Evolutionary conservation across 1,140 invertebrate genomes (phyloP), one percentile per base, ranked within the genome.

Genomic region (Formica selysi): DNA sequence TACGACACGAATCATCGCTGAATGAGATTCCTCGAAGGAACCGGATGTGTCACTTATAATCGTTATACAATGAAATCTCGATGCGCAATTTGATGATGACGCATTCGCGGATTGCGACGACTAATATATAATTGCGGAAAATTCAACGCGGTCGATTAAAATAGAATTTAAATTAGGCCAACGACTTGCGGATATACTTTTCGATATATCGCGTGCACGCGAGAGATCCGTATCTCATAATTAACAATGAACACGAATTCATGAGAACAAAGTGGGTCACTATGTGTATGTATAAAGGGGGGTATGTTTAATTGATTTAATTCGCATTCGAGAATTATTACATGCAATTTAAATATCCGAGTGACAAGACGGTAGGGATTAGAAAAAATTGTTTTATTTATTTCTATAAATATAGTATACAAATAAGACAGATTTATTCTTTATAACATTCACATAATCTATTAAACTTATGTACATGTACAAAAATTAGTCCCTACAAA

Each of bases 81-180:
- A 38, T 48, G 44, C 16, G 6, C 29, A 13, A 48, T 67, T 32
- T 13, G 26, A 44, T 48, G n/a, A 16, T 83, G 79, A 83, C 68
- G 38, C 79, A 61, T 74, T 74, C 57, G 10, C 6, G 13, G 13
- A 16, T 51, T 19, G 29, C n/a, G 11, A 13, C 78, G 36, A 26
- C 19, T 44, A 54, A n/a, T 38, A 7, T 61, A 76, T 29, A 44
- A 61, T 26, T 16, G 51, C 54, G 38, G 54, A 83, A 44, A 59
- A 22, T 74, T 73, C 29, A 48, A 29, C 67, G 38, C 68, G 67
- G 54, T 59, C 54, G 79, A 86, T 89, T 74, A 89, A 89, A 89
- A 86, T 89, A 89, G 73, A 64, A 73, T 36, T n/a, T 89, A 78
- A 89, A 78, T 80, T 86, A 44, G 88, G 88, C 73, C 85, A 89